Evolutionary conservation across 2,113 vertebrate genomes (phyloP).

Genomic region (Xenus cinereus): DNA sequence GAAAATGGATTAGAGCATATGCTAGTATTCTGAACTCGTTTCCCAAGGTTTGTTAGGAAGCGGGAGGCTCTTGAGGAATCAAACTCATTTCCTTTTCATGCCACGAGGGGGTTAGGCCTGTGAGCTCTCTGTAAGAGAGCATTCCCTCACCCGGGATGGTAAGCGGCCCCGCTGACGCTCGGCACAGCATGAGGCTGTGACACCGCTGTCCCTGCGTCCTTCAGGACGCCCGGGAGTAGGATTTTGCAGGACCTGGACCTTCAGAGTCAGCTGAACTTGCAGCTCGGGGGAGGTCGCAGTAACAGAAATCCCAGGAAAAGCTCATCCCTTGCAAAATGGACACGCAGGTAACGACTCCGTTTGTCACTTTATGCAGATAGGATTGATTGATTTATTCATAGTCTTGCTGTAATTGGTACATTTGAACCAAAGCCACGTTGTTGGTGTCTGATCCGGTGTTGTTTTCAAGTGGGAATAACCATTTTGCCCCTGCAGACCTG

Average conservation of each 20-base stretch:
- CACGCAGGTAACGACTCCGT: neutral
- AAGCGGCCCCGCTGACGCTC: neutral
- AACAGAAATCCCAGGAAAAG: neutral
- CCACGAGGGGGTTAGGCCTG: neutral
- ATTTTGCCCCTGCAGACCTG: neutral
- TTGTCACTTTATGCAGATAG: neutral
- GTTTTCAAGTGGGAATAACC: neutral
- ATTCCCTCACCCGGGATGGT: neutral
- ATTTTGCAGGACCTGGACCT: neutral
- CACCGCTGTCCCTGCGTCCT: accelerated
- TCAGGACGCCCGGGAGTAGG: accelerated
- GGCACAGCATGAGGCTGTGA: neutral
- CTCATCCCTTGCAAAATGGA: neutral
- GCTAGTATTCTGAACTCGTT: neutral
- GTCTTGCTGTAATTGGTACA: neutral
- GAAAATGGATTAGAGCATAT: neutral
- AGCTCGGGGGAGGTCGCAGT: neutral
- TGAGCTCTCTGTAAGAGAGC: neutral
- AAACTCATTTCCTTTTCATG: neutral
- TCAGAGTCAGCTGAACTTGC: neutral
- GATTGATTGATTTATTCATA: neutral
- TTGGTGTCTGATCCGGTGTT: neutral
- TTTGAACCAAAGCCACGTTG: neutral
- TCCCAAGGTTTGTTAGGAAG: neutral
- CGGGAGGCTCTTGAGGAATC: neutral